A percentile compares a stretch with the other conserved stretches of the same genome.
phyloP scores from a whole-genome alignment of 1,140 invertebrate species.

The Daktulosphaira vitifoliae region DNA sequence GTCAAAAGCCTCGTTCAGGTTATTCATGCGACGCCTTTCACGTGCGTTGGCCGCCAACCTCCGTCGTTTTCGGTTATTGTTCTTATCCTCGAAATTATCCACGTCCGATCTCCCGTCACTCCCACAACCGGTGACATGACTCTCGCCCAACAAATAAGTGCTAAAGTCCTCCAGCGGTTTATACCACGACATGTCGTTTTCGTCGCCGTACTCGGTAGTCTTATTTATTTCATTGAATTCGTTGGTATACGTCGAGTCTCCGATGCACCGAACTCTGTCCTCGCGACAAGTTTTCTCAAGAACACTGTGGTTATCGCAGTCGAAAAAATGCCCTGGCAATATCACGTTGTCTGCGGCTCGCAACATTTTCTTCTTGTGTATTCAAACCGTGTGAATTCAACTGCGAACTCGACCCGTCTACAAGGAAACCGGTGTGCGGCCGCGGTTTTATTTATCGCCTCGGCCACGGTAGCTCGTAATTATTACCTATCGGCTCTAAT shows the following conservation, averaged over 20 bases:
- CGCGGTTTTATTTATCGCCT: not conserved
- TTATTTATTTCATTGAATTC: too few relatives aligned
- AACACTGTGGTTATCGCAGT: too few relatives aligned
- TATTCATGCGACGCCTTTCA: constrained; percentile 87
- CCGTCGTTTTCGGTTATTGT: constrained; percentile 43
- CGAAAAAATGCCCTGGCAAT: too few relatives aligned
- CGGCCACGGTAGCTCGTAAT: not conserved
- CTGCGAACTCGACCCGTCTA: not conserved
- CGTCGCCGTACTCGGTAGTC: not conserved
- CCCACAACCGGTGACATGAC: not conserved
- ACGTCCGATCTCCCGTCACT: not conserved
- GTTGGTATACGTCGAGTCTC: too few relatives aligned
- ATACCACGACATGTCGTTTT: not conserved
- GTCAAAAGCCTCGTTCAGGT: constrained; percentile 89
- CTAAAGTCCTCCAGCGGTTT: not conserved
- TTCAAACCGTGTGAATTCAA: not conserved
- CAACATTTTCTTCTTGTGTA: too few relatives aligned
- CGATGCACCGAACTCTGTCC: too few relatives aligned
- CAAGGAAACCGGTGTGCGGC: not conserved
- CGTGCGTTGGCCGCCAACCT: constrained; percentile 85
- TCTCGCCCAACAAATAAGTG: not conserved
- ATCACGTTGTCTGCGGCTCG: too few relatives aligned
- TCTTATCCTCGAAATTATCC: not conserved
- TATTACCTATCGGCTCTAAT: not conserved
- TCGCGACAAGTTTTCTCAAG: too few relatives aligned